These are phyloP conservation scores for Bufo gargarizans DNA, from an alignment of 2,113 vertebrate species.

Conservation along the genomic window DNA sequence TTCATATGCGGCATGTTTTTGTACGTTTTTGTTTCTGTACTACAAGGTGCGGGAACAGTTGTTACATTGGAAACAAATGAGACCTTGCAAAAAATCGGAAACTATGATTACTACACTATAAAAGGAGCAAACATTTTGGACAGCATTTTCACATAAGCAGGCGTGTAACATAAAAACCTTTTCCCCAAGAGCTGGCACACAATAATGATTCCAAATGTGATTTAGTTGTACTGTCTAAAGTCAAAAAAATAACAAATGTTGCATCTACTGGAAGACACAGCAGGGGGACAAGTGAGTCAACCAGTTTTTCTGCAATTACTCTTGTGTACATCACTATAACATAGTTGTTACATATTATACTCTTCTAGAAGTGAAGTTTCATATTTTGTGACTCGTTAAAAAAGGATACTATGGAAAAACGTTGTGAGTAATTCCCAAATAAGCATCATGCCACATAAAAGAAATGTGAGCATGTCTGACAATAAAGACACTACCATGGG, in stretches of 20 bases:
- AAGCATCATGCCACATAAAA: too few relatives aligned
- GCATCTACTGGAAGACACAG: background rate
- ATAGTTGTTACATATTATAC: background rate
- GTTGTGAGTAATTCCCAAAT: too few relatives aligned
- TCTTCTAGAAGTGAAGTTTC: background rate
- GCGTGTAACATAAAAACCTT: slow-evolving; percentile 18
- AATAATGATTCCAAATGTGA: background rate
- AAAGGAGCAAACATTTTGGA: slow-evolving; percentile 32
- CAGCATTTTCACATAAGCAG: slow-evolving; percentile 49
- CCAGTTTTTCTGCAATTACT: background rate
- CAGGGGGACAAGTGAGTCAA: background rate
- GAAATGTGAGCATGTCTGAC: too few relatives aligned
- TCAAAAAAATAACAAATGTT: background rate
- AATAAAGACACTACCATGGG: too few relatives aligned
- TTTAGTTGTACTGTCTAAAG: background rate
- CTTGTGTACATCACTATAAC: background rate
- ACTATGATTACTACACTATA: slow-evolving; percentile 60
- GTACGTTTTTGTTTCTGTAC: background rate
- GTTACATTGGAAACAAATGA: slow-evolving; percentile 73
- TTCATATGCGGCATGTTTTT: background rate
- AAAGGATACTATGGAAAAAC: too few relatives aligned
- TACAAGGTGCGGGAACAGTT: slow-evolving; percentile 38
- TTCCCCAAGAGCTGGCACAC: background rate
- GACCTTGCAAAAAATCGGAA: slow-evolving; percentile 51
- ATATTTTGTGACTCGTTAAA: too few relatives aligned